phyloP scores from a whole-genome alignment of 2,113 vertebrate species.

The Acrocephalus arundinaceus region DNA sequence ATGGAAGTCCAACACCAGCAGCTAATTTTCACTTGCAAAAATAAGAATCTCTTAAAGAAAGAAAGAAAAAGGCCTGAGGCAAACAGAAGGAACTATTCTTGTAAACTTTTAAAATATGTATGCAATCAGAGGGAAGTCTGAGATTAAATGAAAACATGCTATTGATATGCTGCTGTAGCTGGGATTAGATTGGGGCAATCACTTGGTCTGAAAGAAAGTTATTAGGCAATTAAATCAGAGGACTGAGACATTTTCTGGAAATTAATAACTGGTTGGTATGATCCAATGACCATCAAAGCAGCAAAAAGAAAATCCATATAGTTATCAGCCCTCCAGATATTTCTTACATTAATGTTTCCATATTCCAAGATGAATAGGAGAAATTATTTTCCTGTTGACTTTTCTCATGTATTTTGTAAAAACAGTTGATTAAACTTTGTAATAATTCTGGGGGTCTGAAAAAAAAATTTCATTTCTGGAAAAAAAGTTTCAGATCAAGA shows the following conservation, averaged over 20 bases:
- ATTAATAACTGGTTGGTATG: slow-evolving; percentile 33
- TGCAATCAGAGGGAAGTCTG: slow-evolving; percentile 46
- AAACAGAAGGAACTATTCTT: slow-evolving; percentile 49
- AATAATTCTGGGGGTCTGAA: background rate
- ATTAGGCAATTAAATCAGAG: slow-evolving; percentile 44
- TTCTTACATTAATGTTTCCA: slow-evolving; percentile 27
- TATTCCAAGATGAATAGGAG: slow-evolving; percentile 53
- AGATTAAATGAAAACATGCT: slow-evolving; percentile 25
- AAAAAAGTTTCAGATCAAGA: background rate
- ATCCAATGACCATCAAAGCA: slow-evolving; percentile 44
- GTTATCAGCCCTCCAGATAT: slow-evolving; percentile 10
- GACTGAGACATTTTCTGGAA: slow-evolving; percentile 46
- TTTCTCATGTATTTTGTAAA: background rate
- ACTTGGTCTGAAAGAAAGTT: slow-evolving; percentile 49
- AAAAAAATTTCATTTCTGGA: background rate
- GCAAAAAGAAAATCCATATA: slow-evolving; percentile 50
- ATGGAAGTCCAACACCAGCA: slow-evolving; percentile 10
- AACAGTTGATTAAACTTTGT: background rate
- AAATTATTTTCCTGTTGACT: background rate
- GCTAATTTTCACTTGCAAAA: slow-evolving; percentile 58
- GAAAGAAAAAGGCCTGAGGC: background rate
- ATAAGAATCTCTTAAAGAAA: background rate
- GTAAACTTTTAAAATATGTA: slow-evolving; percentile 57
- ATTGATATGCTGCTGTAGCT: slow-evolving; percentile 20
- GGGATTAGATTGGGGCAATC: slow-evolving; percentile 35